Percentiles rank a stretch among this genome's conserved stretches.
Evolutionary conservation across 2,113 vertebrate genomes (phyloP).

Genomic region (Megaceryle maxima): DNA sequence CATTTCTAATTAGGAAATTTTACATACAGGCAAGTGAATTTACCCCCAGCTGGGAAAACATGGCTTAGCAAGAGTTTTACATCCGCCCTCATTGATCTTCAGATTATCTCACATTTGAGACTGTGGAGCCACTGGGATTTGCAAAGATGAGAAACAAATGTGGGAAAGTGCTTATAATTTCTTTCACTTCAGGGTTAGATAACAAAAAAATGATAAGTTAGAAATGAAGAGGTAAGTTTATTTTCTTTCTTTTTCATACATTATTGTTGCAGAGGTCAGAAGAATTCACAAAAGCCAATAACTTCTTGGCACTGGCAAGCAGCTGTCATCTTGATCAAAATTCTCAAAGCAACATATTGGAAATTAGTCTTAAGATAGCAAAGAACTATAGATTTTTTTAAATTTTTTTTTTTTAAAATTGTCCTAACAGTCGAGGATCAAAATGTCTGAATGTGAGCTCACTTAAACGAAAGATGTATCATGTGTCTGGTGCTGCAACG

Average conservation of each 20-base stretch:
- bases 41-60: conserved; percentile 92
- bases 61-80: conserved; percentile 90
- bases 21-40: conserved; percentile 86
- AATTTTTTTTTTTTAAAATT: neutral
- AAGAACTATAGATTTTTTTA: neutral
- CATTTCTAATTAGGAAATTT: conserved; percentile 83
- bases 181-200: conserved; percentile 73
- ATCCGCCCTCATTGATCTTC: conserved; percentile 90
- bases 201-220: conserved; percentile 67
- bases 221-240: conserved; percentile 49
- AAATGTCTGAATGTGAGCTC: conserved; percentile 12
- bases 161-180: conserved; percentile 82
- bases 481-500: neutral
- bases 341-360: neutral
- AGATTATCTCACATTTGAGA: conserved; percentile 90
- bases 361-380: neutral
- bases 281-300: conserved; percentile 8
- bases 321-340: neutral
- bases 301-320: neutral
- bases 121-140: conserved; percentile 78
- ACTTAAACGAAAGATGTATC: neutral
- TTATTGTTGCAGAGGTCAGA: conserved; percentile 19
- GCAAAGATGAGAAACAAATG: conserved; percentile 77
- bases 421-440: neutral
- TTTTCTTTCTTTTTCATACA: conserved; percentile 16